Evolutionary conservation across 2,797 vertebrate genomes (phyloP).

Genomic region (Staurois parvus): DNA sequence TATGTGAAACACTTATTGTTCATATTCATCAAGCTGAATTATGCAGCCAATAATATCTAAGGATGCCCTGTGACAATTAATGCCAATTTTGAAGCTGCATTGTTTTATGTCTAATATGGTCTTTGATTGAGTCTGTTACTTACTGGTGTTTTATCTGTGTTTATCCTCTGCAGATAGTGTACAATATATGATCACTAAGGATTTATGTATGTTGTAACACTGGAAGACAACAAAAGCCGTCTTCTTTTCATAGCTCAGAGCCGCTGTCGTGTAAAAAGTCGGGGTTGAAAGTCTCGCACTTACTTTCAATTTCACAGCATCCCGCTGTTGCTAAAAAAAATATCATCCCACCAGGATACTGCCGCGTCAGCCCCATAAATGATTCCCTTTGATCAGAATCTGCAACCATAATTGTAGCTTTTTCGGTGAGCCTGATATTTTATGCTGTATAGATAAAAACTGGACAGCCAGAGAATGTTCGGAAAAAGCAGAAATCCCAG

Average conservation of each 20-base stretch:
- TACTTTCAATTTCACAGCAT: conserved; percentile 34
- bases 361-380: conserved; percentile 73
- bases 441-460: background rate
- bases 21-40: no score
- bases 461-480: no score
- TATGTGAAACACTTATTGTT: no score
- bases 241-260: background rate
- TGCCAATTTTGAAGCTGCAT: no score
- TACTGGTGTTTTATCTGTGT: no score
- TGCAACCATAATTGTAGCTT: conserved; percentile 61
- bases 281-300: background rate
- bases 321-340: conserved; percentile 30
- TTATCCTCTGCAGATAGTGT: background rate
- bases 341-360: conserved; percentile 66
- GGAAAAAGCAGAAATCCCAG: no score
- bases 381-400: conserved; percentile 79
- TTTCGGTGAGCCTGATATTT: background rate
- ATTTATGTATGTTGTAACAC: background rate
- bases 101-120: no score
- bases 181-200: background rate
- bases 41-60: no score
- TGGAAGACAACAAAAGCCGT: background rate
- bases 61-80: no score
- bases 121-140: no score
- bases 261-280: background rate